Base-by-base conservation (phyloP, 2,888 invertebrate genomes). In the Lasioglossum pauxillum region DNA sequence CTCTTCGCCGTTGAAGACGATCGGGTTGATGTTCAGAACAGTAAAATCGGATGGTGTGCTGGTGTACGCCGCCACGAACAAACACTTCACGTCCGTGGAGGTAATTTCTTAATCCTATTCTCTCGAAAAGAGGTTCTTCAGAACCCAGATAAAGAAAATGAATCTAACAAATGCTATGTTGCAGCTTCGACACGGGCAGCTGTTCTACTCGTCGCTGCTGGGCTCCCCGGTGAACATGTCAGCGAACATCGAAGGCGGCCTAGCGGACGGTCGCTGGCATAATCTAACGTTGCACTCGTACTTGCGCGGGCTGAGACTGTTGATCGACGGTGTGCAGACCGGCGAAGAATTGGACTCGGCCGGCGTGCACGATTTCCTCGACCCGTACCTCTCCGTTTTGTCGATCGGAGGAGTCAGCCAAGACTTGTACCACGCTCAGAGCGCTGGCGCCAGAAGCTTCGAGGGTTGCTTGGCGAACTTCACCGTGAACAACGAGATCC, bases 391-490 rank as follows among this genome's bases (percentile, higher is more conserved):
- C 76, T 98, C 98, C 0, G 96, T 97, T 7, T 95, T 99, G 80
- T 97, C 97, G 4, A 95, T 99, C 67, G 99, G 99, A 67, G 98
- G 98, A 14, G 96, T 97, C 0, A 96, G 97, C 92, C 95, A 96
- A 35, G 97, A 97, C 91, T 96, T 96, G 91, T 96, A 97, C 89
- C 95, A 96, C 81, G 95, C 95, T 10, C 96, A 96, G 67, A 96
- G 96, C 82, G 92, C 94, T 41, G 93, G 95, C 19, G 96, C 96
- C 23, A 96, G 96, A 94, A 97, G 96, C 90, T 99, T 99, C 94
- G 97, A 98, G 95, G 99, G 99, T 2, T 99, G 99, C 93, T 95
- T 99, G 84, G 97, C 98, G 0, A 98, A 98, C 94, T 98, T 99
- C 93, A 97, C 97, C 5, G 96, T 99, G 35, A 98, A 99, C 93